A percentile compares a stretch with the other conserved stretches of the same genome.
Conservation (phyloP, 2,113 vertebrate genomes). For the Rhinoderma darwinii region DNA sequence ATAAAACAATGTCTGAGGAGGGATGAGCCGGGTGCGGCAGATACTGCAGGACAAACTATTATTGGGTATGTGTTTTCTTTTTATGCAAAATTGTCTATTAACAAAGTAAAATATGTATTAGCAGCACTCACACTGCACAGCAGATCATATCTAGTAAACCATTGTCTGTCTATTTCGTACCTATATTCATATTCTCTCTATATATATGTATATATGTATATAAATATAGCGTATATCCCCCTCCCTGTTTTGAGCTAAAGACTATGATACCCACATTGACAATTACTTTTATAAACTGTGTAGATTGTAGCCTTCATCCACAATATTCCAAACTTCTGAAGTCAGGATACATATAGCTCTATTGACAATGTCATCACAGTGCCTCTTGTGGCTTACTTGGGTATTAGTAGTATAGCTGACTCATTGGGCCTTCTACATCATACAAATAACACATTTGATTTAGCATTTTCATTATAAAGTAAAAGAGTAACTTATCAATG, state of each 20-base stretch:
- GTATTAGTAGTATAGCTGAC: background rate
- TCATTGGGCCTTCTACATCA: background rate
- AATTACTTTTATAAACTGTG: too few species aligned
- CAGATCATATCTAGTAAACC: background rate
- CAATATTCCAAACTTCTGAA: background rate
- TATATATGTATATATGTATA: background rate
- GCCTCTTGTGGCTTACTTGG: background rate
- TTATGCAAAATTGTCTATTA: background rate
- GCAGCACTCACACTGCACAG: background rate
- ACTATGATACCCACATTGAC: too few species aligned
- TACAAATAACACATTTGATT: background rate
- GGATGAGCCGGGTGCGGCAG: slow-evolving; percentile 11
- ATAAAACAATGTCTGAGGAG: background rate
- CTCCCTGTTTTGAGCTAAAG: too few species aligned
- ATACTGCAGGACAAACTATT: background rate
- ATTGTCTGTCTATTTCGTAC: background rate
- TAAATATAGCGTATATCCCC: too few species aligned
- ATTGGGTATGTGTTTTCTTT: background rate
- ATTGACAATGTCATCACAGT: background rate
- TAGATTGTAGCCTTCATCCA: background rate
- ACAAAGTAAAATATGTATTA: background rate
- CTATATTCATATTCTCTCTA: background rate
- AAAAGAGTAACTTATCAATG: too few species aligned
- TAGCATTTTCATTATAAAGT: too few species aligned
- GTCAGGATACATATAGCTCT: background rate